These are phyloP conservation scores for Dolomedes plantarius DNA, from an alignment of 2,888 invertebrate genomes.

Conservation along the genomic window DNA sequence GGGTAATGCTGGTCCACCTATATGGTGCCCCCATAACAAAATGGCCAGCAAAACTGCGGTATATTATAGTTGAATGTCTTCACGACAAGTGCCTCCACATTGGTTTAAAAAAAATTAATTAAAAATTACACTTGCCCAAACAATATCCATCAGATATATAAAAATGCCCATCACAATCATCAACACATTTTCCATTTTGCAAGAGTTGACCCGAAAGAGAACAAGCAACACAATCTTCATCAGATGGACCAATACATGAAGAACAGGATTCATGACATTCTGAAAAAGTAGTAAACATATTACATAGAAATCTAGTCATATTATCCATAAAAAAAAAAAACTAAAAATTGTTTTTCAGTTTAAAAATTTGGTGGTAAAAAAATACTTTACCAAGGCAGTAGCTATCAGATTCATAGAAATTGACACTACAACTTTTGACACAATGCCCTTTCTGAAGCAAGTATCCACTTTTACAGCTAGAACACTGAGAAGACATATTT, in stretches of 20 bases:
- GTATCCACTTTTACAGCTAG: conserved; percentile 45
- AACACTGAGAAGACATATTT: conserved; percentile 54
- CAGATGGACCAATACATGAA: conserved; percentile 38
- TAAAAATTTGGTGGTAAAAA: too few species aligned
- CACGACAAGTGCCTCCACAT: too few species aligned
- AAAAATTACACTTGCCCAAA: too few species aligned
- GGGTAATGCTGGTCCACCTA: too few species aligned
- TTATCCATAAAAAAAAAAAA: too few species aligned
- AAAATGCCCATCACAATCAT: conserved; percentile 44
- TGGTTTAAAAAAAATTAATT: too few species aligned
- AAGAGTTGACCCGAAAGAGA: conserved; percentile 34
- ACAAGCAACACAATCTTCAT: conserved; percentile 45
- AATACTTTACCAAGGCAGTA: conserved; percentile 33
- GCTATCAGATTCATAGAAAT: conserved; percentile 29
- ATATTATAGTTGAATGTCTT: too few species aligned
- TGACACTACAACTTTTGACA: conserved; percentile 32
- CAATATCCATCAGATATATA: conserved; percentile 48
- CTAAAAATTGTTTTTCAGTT: too few species aligned
- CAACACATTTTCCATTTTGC: conserved; percentile 60
- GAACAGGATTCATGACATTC: conserved; percentile 53
- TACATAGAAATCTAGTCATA: too few species aligned
- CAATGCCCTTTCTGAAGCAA: conserved; percentile 46
- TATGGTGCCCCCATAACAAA: too few species aligned
- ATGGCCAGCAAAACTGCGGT: too few species aligned
- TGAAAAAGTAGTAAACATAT: conserved; percentile 10